Evolutionary conservation across 2,797 vertebrate species (phyloP).

Genomic region (Coluber constrictor): DNA sequence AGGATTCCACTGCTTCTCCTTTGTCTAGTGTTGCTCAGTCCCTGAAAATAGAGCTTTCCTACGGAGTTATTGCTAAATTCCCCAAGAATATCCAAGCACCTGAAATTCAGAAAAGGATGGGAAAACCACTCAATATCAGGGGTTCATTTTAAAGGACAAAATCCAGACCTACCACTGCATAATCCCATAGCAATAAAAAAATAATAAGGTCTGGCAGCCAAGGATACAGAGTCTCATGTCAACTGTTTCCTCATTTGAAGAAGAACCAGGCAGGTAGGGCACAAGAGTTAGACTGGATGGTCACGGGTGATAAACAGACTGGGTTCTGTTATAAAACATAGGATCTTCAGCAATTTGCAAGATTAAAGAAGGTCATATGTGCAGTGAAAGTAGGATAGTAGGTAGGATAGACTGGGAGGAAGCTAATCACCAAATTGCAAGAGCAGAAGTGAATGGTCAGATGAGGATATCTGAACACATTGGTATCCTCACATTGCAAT

Average conservation of each 20-base stretch:
- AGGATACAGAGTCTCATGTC: background rate
- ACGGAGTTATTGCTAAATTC: background rate
- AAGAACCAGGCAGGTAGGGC: background rate
- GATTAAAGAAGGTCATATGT: background rate
- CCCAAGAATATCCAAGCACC: background rate
- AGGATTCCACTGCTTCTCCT: background rate
- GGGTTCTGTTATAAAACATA: background rate
- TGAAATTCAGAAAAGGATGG: background rate
- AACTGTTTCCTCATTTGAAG: background rate
- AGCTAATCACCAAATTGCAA: background rate
- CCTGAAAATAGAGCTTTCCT: background rate
- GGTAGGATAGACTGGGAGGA: background rate
- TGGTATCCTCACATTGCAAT: background rate
- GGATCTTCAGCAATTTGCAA: background rate
- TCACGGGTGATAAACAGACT: background rate
- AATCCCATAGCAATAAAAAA: background rate
- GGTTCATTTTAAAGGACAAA: background rate
- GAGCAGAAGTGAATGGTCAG: background rate
- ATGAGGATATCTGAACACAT: background rate
- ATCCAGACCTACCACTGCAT: background rate
- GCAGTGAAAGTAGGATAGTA: background rate
- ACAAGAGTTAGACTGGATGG: background rate
- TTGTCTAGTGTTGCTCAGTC: background rate
- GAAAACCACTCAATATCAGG: background rate
- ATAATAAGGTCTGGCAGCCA: background rate